Evolutionary conservation across 1,140 invertebrate genomes (phyloP).

Genomic region (Wiebesia pumilae): DNA sequence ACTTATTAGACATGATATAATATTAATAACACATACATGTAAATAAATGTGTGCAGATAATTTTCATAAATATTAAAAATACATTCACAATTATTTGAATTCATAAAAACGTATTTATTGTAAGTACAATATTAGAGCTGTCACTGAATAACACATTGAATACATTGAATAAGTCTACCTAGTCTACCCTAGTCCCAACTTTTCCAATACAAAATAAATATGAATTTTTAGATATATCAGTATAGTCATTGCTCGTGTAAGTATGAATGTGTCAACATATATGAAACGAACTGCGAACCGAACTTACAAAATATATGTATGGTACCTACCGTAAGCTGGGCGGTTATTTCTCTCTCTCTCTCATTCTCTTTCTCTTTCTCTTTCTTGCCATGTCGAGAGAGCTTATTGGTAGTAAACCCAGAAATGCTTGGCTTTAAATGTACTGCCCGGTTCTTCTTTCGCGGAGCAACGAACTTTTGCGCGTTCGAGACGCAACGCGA

Average conservation of each 20-base stretch:
- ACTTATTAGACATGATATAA: no score
- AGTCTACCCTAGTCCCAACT: background rate
- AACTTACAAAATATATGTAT: constrained; percentile 43
- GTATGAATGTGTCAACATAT: background rate
- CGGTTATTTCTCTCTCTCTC: constrained; percentile 19
- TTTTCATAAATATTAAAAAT: no score
- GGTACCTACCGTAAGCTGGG: constrained; percentile 35
- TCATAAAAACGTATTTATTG: no score
- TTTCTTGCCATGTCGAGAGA: constrained; percentile 19
- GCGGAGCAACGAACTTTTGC: constrained; percentile 68
- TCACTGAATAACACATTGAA: no score
- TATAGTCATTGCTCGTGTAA: background rate
- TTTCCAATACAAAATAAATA: no score
- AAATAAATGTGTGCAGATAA: no score
- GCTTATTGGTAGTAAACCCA: constrained; percentile 61
- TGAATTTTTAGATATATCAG: background rate
- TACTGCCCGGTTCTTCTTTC: constrained; percentile 62
- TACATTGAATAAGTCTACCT: no score
- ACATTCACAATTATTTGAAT: background rate
- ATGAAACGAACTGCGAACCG: constrained; percentile 23
- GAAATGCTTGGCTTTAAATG: constrained; percentile 62
- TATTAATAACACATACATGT: no score
- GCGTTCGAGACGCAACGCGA: constrained; percentile 51
- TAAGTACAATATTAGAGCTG: no score
- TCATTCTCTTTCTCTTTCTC: constrained; percentile 18